Base-by-base conservation (phyloP, 1,140 invertebrate species). In the Augochlora pura region DNA sequence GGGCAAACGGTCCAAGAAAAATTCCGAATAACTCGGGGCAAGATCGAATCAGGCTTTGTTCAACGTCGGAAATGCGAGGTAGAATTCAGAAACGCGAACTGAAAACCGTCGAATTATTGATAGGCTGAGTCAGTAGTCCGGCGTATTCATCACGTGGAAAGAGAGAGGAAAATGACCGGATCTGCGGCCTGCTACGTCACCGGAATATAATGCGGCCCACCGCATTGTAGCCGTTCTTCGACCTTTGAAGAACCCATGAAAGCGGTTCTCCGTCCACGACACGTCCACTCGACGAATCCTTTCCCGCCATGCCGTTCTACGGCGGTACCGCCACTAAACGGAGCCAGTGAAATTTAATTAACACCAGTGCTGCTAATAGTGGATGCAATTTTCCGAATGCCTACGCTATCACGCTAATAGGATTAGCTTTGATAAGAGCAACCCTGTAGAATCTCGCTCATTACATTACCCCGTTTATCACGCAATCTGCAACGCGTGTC, bases 121-220 rank as follows among this genome's bases (percentile, higher is more conserved):
- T 72, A 54, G 18, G 59, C 60, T 23, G 68, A 71, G 69, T 73
- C 69, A 74, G 76, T 8, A n/a, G 16, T 9, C 18, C 32, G 38
- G 25, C 42, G 14, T 59, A 12, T 38, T 23, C 57, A 10, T 2
- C 6, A 2, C 39, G 27, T 2, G 46, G 25, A 71, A 63, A 79
- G 62, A 66, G 63, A 73, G 77, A 72, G 70, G 70, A 79, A 73
- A 79, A 79, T 79, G 52, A 66, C 69, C 69, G 77, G 69, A 79
- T 79, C 77, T 57, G 46, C 49, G 52, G 67, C 42, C 52, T 32
- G 54, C 59, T 77, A 64, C 68, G 76, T 77, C 76, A 77, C 68
- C 52, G 46, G 77, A 66, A 74, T 74, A 79, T 79, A 79, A 79
- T n/a, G 62, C 52, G 54, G 67, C 46, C 16, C 75, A 70, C 66